Base-by-base conservation (phyloP, 2,113 vertebrate species). In the Cyphomyrus plagiostoma region DNA sequence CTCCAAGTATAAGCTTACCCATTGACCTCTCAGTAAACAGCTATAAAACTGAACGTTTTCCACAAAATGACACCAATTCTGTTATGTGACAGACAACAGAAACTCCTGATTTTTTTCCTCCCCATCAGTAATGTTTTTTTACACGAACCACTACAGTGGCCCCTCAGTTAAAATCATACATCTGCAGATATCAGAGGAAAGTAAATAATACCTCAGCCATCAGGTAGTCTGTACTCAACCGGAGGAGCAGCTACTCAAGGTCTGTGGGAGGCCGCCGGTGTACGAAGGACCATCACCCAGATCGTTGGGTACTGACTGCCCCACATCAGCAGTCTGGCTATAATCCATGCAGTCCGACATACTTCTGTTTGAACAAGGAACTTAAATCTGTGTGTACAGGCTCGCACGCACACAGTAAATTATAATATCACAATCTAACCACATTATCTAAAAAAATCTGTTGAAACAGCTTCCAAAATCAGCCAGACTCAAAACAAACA, bases 361-460 rank as follows among this genome's bases (percentile, higher is more conserved):
- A 4, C 66, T 10, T 74, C 66, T 30, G 70, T 42, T 17, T 80
- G 30, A 39, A 80, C 35, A 80, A 42, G 74, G 4, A 74, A 74
- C 26, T 74, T n/a, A 42, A 80, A 80, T 19, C 74, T 42, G 15
- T 30, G 62, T 13, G 62, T 30, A 11, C 3, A 30, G 13, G 21
- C 70, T 17, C 5, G 2, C 30, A 77, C 1, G 0, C 70, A 77
- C 15, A 3, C n/a, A 70, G 62, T 70, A 77, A 1, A 77, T 74
- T 74, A 86, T 26, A 87, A 17, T 52, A 87, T 53, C 26, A 50
- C 23, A 35, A 49, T 53, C 48, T 49, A 86, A 52, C 48, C 23
- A 86, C 48, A 48, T 86, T 35, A 48, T 56, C 84, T n/a, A 53
- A 86, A 84, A 48, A 85, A 86, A 87, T 86, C 45, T 86, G 85